These are phyloP conservation scores for Scaptomyza tumidula DNA, from an alignment of 2,888 invertebrate species.

Conservation along the genomic window DNA sequence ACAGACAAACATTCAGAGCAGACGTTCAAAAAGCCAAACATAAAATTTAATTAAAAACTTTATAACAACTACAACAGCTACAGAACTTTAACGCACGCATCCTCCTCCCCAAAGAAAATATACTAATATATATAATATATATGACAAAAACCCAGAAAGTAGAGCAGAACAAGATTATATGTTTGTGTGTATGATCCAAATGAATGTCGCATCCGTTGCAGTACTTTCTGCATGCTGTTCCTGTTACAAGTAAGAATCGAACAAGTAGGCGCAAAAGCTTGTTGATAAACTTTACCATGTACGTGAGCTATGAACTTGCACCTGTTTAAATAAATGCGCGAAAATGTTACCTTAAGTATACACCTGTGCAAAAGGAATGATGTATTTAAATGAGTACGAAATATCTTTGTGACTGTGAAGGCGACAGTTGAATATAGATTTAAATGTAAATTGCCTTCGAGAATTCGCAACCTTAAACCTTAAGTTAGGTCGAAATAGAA, in stretches of 20 bases:
- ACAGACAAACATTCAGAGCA: conserved; percentile 23
- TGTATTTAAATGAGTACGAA: conserved; percentile 1
- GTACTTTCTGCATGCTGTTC: background rate
- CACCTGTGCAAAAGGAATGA: conserved; percentile 17
- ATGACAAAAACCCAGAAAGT: conserved; percentile 1
- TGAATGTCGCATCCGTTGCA: conserved; percentile 27
- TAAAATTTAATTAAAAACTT: conserved; percentile 82
- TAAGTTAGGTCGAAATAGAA: background rate
- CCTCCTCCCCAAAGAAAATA: conserved; percentile 31
- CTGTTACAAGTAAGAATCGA: conserved; percentile 1
- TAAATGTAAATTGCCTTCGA: background rate
- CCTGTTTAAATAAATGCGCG: conserved; percentile 2
- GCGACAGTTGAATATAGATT: background rate
- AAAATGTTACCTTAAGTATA: background rate
- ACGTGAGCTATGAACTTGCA: conserved; percentile 41
- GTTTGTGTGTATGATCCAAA: background rate
- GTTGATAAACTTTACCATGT: conserved; percentile 21
- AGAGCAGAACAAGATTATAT: conserved; percentile 7
- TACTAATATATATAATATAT: conserved; percentile 54
- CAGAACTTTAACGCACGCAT: conserved; percentile 40
- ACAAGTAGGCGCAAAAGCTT: conserved; percentile 22
- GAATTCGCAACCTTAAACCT: background rate
- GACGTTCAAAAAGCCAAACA: conserved; percentile 69
- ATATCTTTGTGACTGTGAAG: background rate
- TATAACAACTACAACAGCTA: conserved; percentile 66